phyloP scores from a whole-genome alignment of 2,888 invertebrate species.

The Lasiommata megera region DNA sequence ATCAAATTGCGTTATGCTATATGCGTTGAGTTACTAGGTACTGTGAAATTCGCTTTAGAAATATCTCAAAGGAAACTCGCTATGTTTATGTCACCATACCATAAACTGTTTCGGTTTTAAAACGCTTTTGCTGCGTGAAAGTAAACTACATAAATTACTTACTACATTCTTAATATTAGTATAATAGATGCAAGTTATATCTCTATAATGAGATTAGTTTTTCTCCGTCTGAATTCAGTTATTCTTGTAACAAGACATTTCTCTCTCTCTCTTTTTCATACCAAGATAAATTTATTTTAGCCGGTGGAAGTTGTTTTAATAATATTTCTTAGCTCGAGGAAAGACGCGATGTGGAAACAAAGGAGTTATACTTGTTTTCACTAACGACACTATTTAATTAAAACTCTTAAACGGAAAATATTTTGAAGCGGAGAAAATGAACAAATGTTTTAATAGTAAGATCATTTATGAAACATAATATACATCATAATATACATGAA shows the following conservation, averaged over 20 bases:
- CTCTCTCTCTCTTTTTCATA: background rate
- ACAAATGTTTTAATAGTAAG: background rate
- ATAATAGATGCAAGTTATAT: background rate
- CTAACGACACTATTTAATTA: conserved; percentile 6
- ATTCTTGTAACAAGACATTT: background rate
- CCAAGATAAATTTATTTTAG: background rate
- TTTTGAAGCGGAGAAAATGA: background rate
- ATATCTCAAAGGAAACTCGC: no score
- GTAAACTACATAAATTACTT: no score
- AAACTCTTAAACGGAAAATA: conserved; percentile 3
- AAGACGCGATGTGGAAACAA: background rate
- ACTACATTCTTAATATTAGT: no score
- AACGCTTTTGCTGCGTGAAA: no score
- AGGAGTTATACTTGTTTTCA: conserved; percentile 5
- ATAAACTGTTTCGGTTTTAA: no score
- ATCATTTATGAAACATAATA: background rate
- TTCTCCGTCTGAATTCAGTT: background rate
- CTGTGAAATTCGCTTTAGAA: no score
- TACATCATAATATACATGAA: no score
- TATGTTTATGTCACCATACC: no score
- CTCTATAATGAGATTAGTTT: background rate
- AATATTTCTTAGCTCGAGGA: background rate
- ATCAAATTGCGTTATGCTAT: no score
- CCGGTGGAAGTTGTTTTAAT: background rate
- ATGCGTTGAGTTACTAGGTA: no score